Evolutionary conservation across 2,797 vertebrate genomes (phyloP), one percentile per base, ranked within the genome.

Genomic region (Cyprinella venusta): DNA sequence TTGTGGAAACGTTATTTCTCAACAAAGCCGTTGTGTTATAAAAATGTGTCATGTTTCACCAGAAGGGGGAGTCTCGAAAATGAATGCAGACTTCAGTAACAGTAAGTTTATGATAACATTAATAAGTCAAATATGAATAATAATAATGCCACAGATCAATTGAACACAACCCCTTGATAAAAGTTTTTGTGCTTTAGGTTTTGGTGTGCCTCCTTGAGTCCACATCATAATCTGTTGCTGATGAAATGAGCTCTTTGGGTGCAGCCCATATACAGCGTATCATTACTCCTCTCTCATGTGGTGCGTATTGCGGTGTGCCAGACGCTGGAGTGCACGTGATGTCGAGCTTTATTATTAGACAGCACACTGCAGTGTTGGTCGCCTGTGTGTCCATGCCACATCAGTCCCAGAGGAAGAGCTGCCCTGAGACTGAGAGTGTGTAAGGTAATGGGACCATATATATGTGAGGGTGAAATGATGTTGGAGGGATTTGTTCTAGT

Each of bases 51-150:
- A 4, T 64, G 1, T 4, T 81, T 90, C 82, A 85, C 92, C 93
- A 92, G 91, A 86, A 88, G 93, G 90, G 91, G 91, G 92, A 89
- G 92, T 92, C 89, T 83, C 81, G 83, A 69, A 75, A 61, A 80
- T 71, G 76, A 38, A 85, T 26, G 63, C 38, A 74, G 10, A 56
- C 54, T 24, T n/a, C n/a, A n/a, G n/a, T n/a, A n/a, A n/a, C n/a
- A n/a, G n/a, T n/a, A n/a, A n/a, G n/a, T n/a, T n/a, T n/a, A n/a
- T n/a, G n/a, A n/a, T n/a, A n/a, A n/a, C n/a, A n/a, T n/a, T n/a
- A n/a, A n/a, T 71, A 10, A 71, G 18, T 50, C 67, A 42, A 38
- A 68, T n/a, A n/a, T 7, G 6, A 1, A 42, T 2, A 2, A 36
- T 36, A 54, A 54, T 10, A 54, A 56, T n/a, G 21, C 21, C n/a